Evolutionary conservation across 2,888 invertebrate species (phyloP).

Genomic region (Branchellion lobata): DNA sequence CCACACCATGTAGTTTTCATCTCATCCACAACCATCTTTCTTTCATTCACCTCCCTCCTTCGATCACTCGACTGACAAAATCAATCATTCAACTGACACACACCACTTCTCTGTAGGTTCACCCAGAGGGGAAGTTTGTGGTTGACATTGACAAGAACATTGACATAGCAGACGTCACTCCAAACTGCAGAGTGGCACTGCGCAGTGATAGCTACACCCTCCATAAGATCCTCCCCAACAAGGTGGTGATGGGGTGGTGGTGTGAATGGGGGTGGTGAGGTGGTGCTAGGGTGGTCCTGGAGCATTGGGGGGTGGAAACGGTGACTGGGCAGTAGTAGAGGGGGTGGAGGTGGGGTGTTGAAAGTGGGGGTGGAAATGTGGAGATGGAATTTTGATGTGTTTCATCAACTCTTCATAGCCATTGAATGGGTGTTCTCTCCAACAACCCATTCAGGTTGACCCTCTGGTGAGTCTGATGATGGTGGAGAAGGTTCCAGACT

Average conservation of each 20-base stretch:
- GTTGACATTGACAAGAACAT: slow-evolving; percentile 99
- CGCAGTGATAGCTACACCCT: slow-evolving; percentile 97
- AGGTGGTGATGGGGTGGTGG: slow-evolving; percentile 68
- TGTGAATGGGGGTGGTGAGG: no score
- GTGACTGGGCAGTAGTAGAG: neutral
- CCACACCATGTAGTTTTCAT: no score
- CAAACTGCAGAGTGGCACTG: slow-evolving; percentile 93
- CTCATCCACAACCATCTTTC: no score
- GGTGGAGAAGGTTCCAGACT: slow-evolving; percentile 99
- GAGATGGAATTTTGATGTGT: no score
- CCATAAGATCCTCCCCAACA: slow-evolving; percentile 97
- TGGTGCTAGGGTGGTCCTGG: no score
- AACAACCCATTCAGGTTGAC: slow-evolving; percentile 70
- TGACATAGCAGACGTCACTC: slow-evolving; percentile 94
- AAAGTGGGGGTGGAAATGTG: no score
- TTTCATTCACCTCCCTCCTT: no score
- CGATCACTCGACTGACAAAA: no score
- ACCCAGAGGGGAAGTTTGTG: slow-evolving; percentile 98
- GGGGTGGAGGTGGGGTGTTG: neutral
- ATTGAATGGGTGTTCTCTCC: neutral
- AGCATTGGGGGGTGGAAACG: no score
- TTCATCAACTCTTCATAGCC: neutral
- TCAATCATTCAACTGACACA: no score
- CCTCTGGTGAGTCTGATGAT: slow-evolving; percentile 98
- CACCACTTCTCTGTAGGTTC: no score